Evolutionary conservation across 2,113 vertebrate genomes (phyloP).

Genomic region (Alces alces): DNA sequence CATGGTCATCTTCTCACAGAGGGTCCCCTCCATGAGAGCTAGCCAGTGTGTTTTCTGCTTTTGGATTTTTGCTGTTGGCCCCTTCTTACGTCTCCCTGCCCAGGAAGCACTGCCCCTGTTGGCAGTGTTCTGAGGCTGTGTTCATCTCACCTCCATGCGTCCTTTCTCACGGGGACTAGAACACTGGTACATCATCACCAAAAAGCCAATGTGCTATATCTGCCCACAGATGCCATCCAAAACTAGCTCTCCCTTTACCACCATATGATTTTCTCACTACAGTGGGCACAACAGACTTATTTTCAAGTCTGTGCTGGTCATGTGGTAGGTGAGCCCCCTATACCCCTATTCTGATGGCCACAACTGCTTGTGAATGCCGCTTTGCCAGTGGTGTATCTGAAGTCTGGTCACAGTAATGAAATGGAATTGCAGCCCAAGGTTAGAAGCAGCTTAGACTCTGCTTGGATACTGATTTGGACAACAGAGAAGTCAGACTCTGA

Average conservation of each 20-base stretch:
- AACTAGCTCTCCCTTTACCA: neutral
- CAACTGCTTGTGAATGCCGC: neutral
- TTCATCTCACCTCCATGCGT: neutral
- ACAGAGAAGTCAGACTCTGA: neutral
- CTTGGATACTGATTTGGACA: slow-evolving; percentile 22
- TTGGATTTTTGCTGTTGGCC: neutral
- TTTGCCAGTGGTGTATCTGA: neutral
- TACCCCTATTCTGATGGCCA: neutral
- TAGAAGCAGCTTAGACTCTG: slow-evolving; percentile 38
- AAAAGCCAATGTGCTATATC: neutral
- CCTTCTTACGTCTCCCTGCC: neutral
- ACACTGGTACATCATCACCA: slow-evolving; percentile 44
- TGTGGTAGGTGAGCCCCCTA: neutral
- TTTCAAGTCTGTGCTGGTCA: slow-evolving; percentile 27
- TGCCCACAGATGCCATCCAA: neutral
- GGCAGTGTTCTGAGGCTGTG: neutral
- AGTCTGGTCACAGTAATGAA: slow-evolving; percentile 30
- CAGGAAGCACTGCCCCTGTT: neutral
- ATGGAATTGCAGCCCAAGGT: slow-evolving; percentile 60
- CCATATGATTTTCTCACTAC: neutral
- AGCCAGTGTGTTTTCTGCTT: neutral
- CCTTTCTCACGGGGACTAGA: slow-evolving; percentile 31
- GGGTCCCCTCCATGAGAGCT: neutral
- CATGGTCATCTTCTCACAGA: neutral
- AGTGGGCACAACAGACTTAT: neutral